Percentiles rank a stretch among this genome's conserved stretches.
phyloP scores from a whole-genome alignment of 2,888 invertebrate species.

The Agrilus biguttatus region DNA sequence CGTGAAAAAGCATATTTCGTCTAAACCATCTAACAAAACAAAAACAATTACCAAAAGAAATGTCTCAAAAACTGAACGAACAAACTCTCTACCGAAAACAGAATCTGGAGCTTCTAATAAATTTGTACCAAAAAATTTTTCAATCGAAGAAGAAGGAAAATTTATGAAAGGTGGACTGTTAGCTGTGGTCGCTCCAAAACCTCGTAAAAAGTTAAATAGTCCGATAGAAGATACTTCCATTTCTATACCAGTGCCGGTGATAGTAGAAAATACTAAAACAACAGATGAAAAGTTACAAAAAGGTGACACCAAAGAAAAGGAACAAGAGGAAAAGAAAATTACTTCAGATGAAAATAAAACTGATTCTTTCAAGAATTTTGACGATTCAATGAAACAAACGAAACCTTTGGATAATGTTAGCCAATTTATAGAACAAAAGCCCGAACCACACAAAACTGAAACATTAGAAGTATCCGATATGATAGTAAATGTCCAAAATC shows the following conservation, averaged over 20 bases:
- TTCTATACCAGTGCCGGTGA: slow-evolving; percentile 2
- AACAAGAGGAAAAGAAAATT: slow-evolving; percentile 1
- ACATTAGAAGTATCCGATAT: too few relatives aligned
- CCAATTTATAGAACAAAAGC: too few relatives aligned
- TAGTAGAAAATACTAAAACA: slow-evolving; percentile 3
- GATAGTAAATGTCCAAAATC: too few relatives aligned
- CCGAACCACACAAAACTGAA: too few relatives aligned
- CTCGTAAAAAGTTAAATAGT: neutral
- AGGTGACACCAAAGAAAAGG: neutral
- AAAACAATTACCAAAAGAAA: slow-evolving; percentile 1
- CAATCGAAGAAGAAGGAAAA: neutral
- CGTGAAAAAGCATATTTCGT: slow-evolving; percentile 1
- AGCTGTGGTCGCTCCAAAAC: slow-evolving; percentile 1
- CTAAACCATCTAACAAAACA: slow-evolving; percentile 3
- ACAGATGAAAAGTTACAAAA: slow-evolving; percentile 3
- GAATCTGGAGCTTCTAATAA: neutral
- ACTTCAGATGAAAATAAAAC: neutral
- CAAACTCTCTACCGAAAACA: neutral
- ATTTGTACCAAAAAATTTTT: neutral
- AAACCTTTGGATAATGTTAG: too few relatives aligned
- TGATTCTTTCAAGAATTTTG: too few relatives aligned
- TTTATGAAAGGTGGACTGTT: slow-evolving; percentile 1
- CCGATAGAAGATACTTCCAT: neutral
- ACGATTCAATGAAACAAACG: too few relatives aligned
- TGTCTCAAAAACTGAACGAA: neutral